Base-by-base conservation (phyloP, 2,113 vertebrate species). In the Bucco capensis region DNA sequence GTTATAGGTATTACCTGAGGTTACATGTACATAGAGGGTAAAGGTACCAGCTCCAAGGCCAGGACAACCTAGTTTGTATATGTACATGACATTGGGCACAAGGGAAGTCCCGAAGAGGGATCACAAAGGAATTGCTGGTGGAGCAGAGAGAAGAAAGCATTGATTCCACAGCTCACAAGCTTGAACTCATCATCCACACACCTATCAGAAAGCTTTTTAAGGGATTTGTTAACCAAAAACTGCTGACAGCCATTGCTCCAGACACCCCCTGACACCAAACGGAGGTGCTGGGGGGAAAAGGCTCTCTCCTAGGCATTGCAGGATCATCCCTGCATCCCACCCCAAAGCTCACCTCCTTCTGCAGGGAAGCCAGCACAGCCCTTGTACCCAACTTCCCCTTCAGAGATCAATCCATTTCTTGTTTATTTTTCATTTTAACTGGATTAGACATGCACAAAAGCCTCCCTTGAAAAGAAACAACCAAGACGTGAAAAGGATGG, bases 381-480 rank as follows among this genome's bases (percentile, higher is more conserved):
- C 30, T 70, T 8, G 1, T 9, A 74, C 37, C 47, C 14, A 0
- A 30, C 14, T 9, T 25, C 46, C 54, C 73, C 76, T 75, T n/a
- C 42, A 30, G 54, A 84, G 42, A 67, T 22, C 16, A 37, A 33
- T 31, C 77, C 53, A 12, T 33, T 70, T 10, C 69, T 50, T 57
- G 30, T 83, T 88, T 65, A 64, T 72, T 73, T 94, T 90, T 73
- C 61, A 78, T 93, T 95, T 88, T 64, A 81, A 86, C 46, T 24
- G 46, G 80, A 72, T 86, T 19, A 86, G 70, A 81, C 25, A 53
- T 6, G 28, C 79, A 90, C 56, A 90, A 88, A 86, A 83, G 31
- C 56, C 44, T 81, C 79, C 18, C 76, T 70, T 27, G 38, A 24
- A 91, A 86, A 81, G 61, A 53, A 95, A 83, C 61, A 38, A 72